phyloP scores from a whole-genome alignment of 2,888 invertebrate species.

The Eupelmus urozonus region DNA sequence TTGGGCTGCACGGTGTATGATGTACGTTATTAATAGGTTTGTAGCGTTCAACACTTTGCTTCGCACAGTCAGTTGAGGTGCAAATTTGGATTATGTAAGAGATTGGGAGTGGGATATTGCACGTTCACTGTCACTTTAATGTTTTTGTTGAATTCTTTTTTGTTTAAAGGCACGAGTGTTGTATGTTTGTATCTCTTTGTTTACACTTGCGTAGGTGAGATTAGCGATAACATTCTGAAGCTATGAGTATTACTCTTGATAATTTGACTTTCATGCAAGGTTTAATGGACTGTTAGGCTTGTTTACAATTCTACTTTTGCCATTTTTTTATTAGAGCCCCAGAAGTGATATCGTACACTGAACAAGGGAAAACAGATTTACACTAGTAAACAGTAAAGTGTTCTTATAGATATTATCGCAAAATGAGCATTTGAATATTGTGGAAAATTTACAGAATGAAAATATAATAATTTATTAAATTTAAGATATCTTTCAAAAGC shows the following conservation, averaged over 20 bases:
- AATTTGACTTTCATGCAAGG: constrained; percentile 18
- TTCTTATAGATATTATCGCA: neutral
- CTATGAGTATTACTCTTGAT: neutral
- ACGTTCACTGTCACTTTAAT: too few relatives aligned
- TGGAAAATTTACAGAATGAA: too few relatives aligned
- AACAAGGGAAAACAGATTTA: neutral
- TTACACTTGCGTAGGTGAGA: neutral
- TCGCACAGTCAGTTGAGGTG: neutral
- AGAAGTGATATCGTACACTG: too few relatives aligned
- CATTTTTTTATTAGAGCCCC: neutral
- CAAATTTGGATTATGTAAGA: constrained; percentile 26
- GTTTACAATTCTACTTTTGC: neutral
- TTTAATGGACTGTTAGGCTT: neutral
- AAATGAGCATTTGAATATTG: too few relatives aligned
- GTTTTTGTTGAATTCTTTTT: too few relatives aligned
- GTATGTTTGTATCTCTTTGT: neutral
- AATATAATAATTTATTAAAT: too few relatives aligned
- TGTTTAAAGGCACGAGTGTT: neutral
- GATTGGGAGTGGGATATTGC: neutral
- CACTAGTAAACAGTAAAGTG: neutral
- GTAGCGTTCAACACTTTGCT: neutral
- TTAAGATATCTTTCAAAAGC: too few relatives aligned
- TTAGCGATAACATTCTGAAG: neutral
- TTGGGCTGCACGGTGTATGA: too few relatives aligned
- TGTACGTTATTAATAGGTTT: neutral